Base-by-base conservation (phyloP, 2,113 vertebrate genomes). In the Bettongia penicillata region DNA sequence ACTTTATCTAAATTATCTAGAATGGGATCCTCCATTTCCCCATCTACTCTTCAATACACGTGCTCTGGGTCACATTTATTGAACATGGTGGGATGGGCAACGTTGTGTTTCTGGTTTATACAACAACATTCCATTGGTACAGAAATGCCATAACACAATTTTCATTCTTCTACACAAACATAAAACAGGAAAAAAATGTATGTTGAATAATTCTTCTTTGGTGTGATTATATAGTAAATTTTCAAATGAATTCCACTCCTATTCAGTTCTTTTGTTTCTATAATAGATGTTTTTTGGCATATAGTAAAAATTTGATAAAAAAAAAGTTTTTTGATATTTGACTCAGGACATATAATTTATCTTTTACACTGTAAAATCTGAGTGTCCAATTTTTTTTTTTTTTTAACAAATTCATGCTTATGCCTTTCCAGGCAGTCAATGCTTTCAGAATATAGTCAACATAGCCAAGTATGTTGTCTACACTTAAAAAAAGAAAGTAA, bases 1-100 rank as follows among this genome's bases (percentile, higher is more conserved):
- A 93, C 61, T 98, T 93, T 90, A 12, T 95, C 95, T 95, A 95
- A 97, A 98, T 97, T 94, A 96, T 94, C 89, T 94, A 97, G 90
- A 97, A 95, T 95, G 90, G 93, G 51, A 97, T 97, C 94, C 95
- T 97, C 95, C 95, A 93, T 92, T 95, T 95, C 97, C n/a, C 61
- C 91, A 48, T 91, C 53, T 47, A 84, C 91, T 90, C 51, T 93
- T 96, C 51, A 92, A 90, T n/a, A 95, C 52, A 96, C 96, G 94
- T 90, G 53, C 57, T 95, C 51, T 91, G 53, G 92, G 52, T 91
- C 94, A 53, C 6, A 95, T 89, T 93, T 43, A 97, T 91, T 92
- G 96, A 91, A 97, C 96, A 97, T n/a, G 28, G 50, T 26, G 68
- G 96, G 14, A 26, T 95, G 93, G 90, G 77, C 89, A 97, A 5